phyloP scores from a whole-genome alignment of 2,113 vertebrate genomes.

The Paracanthobrama guichenoti region DNA sequence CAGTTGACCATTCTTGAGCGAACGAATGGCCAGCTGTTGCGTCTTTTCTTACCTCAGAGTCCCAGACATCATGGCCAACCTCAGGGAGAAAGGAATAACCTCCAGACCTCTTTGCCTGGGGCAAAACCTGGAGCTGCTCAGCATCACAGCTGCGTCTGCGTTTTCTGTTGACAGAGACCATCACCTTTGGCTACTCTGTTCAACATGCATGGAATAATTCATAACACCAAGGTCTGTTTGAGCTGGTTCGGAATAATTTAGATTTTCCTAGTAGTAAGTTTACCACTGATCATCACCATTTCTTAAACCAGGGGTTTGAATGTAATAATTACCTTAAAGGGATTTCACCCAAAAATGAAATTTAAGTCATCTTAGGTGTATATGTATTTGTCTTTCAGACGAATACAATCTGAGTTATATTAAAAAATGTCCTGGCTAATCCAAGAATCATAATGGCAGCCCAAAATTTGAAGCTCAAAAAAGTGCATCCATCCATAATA shows the following conservation, averaged over 20 bases:
- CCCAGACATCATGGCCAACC: slow-evolving; percentile 82
- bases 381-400: too few species aligned
- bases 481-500: too few species aligned
- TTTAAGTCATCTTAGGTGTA: too few species aligned
- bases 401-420: too few species aligned
- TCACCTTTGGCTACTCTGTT: slow-evolving; percentile 1
- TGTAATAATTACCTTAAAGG: too few species aligned
- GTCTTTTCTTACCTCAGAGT: slow-evolving; percentile 84
- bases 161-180: slow-evolving; percentile 78
- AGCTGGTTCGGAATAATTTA: background rate
- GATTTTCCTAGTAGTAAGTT: background rate
- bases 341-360: too few species aligned
- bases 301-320: background rate
- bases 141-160: slow-evolving; percentile 84
- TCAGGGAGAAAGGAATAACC: slow-evolving; percentile 80
- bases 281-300: background rate
- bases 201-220: background rate
- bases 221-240: background rate
- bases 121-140: slow-evolving; percentile 82
- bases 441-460: too few species aligned
- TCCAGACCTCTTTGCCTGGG: slow-evolving; percentile 85
- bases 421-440: too few species aligned
- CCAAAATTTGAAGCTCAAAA: too few species aligned
- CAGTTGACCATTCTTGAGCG: background rate
- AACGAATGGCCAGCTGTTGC: too few species aligned